These are phyloP conservation scores for Cloeon dipterum DNA, from an alignment of 2,888 invertebrate genomes.

Conservation along the genomic window DNA sequence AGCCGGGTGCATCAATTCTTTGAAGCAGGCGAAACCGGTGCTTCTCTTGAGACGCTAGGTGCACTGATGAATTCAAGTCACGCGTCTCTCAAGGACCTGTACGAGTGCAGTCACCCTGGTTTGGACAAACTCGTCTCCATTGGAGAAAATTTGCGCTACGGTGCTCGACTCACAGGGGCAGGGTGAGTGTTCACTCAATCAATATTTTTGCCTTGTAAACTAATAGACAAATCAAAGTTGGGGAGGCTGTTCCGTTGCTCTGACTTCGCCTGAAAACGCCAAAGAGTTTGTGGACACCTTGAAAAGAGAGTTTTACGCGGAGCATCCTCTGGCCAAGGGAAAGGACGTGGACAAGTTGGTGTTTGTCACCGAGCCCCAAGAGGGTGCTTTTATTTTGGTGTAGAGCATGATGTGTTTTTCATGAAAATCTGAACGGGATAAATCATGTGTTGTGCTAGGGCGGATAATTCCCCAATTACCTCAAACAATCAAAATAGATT, in stretches of 20 bases:
- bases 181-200: slow-evolving; percentile 26
- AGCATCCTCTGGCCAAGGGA: neutral
- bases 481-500: too few species aligned
- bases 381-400: neutral
- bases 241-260: slow-evolving; percentile 90
- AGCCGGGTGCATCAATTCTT: slow-evolving; percentile 59
- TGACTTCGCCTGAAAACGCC: slow-evolving; percentile 42
- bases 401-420: too few species aligned
- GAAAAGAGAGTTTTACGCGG: slow-evolving; percentile 42
- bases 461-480: too few species aligned
- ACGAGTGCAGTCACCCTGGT: slow-evolving; percentile 81
- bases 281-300: slow-evolving; percentile 41
- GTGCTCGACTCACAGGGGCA: slow-evolving; percentile 88
- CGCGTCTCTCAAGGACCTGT: slow-evolving; percentile 54
- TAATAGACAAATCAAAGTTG: slow-evolving; percentile 32
- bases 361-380: neutral
- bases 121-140: slow-evolving; percentile 61
- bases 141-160: slow-evolving; percentile 43
- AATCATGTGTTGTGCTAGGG: too few species aligned
- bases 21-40: slow-evolving; percentile 25
- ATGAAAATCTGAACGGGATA: too few species aligned
- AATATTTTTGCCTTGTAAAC: slow-evolving; percentile 7
- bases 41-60: slow-evolving; percentile 36
- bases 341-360: neutral
- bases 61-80: slow-evolving; percentile 77